Evolutionary conservation across 2,113 vertebrate species (phyloP).

Genomic region (Piprites chloris): DNA sequence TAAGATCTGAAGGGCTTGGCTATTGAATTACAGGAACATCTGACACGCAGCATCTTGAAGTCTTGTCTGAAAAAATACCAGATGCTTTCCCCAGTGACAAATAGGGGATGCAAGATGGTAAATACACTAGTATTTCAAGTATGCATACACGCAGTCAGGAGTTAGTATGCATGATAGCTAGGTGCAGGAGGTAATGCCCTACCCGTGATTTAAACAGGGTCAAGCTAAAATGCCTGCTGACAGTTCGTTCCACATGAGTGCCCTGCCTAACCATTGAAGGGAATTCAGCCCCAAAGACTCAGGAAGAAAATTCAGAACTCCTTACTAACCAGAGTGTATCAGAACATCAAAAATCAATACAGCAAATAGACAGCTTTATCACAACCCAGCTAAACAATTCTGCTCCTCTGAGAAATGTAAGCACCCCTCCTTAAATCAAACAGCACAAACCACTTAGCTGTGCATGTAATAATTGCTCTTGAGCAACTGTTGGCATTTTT

Average conservation of each 20-base stretch:
- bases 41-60: neutral
- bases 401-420: neutral
- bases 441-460: neutral
- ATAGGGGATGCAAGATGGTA: neutral
- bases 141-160: neutral
- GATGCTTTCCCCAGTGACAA: neutral
- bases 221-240: neutral
- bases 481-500: neutral
- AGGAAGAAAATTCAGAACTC: neutral
- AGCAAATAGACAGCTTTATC: neutral
- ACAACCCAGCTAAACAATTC: neutral
- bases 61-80: neutral
- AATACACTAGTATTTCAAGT: neutral
- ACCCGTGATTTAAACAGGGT: neutral
- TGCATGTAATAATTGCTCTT: neutral
- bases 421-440: neutral
- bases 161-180: neutral
- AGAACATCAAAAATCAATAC: constrained; percentile 8
- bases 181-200: neutral
- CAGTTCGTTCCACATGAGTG: neutral
- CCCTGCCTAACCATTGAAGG: neutral
- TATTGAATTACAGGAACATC: neutral
- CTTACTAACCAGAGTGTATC: neutral
- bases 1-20: neutral
- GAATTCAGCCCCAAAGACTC: neutral